A percentile compares a stretch with the other conserved stretches of the same genome.
Evolutionary conservation across 2,888 invertebrate species (phyloP).

Genomic region (Notodonta ziczac): DNA sequence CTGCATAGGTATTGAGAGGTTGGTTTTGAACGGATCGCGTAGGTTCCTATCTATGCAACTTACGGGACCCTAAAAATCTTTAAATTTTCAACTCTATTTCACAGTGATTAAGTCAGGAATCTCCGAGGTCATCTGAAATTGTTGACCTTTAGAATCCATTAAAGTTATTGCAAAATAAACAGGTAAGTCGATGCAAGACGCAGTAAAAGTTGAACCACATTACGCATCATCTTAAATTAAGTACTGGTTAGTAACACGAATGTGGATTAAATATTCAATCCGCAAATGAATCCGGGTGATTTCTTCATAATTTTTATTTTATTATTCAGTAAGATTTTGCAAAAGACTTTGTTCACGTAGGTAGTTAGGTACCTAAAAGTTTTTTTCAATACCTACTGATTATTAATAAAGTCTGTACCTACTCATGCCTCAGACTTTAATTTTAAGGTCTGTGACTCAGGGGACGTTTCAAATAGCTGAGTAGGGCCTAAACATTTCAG

Average conservation of each 20-base stretch:
- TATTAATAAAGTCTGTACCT: too few relatives aligned
- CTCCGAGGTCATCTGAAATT: constrained; percentile 1
- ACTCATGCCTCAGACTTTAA: too few relatives aligned
- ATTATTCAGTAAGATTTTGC: constrained; percentile 8
- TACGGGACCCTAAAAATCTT: background rate
- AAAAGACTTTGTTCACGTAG: too few relatives aligned
- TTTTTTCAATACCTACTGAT: too few relatives aligned
- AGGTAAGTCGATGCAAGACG: background rate
- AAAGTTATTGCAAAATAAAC: constrained; percentile 21
- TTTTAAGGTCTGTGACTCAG: too few relatives aligned
- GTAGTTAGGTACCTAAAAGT: background rate
- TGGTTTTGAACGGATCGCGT: too few relatives aligned
- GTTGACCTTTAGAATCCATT: background rate
- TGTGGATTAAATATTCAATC: constrained; percentile 12
- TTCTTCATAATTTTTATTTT: constrained; percentile 3
- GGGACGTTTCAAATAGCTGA: too few relatives aligned
- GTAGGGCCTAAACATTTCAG: too few relatives aligned
- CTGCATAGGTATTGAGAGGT: too few relatives aligned
- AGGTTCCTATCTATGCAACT: too few relatives aligned
- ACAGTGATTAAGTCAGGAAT: background rate
- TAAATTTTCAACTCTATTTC: constrained; percentile 1
- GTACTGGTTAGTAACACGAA: background rate
- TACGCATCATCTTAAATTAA: background rate
- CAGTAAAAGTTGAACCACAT: constrained; percentile 21
- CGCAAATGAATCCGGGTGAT: constrained; percentile 30